Evolutionary conservation across 2,113 vertebrate species (phyloP).

Genomic region (Brienomyrus brachyistius): DNA sequence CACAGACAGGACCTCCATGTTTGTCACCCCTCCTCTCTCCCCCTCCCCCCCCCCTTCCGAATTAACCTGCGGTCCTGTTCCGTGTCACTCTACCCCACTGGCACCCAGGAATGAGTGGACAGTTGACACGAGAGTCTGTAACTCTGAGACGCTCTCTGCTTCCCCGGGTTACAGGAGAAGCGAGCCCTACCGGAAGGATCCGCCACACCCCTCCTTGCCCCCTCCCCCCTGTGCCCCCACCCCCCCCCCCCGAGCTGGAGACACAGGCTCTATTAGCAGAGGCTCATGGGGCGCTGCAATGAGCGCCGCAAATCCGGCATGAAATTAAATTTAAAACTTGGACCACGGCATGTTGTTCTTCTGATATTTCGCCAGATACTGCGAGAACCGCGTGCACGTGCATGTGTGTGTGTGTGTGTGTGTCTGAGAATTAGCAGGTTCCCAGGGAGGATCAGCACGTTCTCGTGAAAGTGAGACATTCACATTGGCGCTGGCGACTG

Average conservation of each 20-base stretch:
- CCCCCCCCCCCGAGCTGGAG: conserved; percentile 35
- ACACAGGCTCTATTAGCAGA: conserved; percentile 55
- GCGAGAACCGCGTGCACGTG: background rate
- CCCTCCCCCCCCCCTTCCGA: background rate
- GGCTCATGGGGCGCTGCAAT: conserved; percentile 63
- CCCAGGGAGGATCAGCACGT: background rate
- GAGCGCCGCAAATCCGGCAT: conserved; percentile 68
- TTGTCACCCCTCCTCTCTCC: background rate
- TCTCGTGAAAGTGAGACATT: background rate
- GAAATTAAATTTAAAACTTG: conserved; percentile 69
- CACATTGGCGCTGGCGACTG: background rate
- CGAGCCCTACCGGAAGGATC: background rate
- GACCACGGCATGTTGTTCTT: conserved; percentile 40
- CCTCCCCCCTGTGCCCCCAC: background rate
- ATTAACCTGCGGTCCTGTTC: background rate
- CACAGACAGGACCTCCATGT: background rate
- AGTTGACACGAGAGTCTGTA: background rate
- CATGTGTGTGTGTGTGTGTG: background rate
- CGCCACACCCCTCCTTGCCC: background rate
- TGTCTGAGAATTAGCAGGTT: conserved; percentile 11
- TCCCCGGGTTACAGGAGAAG: background rate
- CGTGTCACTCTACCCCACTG: background rate
- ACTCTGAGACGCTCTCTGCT: no score
- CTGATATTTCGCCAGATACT: conserved; percentile 25
- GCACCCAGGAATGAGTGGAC: background rate